Conservation (phyloP, 1,140 invertebrate genomes). For the Platyura marginata region DNA sequence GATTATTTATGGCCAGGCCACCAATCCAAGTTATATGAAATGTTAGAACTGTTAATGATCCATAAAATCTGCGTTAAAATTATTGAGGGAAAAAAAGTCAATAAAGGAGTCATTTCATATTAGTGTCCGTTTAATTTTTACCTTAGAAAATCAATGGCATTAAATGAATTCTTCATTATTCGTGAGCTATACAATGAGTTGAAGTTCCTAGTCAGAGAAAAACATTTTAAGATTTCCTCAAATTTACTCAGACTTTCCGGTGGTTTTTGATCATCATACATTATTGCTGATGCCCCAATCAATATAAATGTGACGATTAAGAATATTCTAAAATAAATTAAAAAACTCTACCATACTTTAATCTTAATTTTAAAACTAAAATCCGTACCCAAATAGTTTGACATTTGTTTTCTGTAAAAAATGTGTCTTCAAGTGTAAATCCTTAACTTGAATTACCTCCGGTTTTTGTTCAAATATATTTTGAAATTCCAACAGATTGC, state of each 20-base stretch:
- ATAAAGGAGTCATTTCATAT: no score
- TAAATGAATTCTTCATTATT: conserved; percentile 11
- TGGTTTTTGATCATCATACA: no score
- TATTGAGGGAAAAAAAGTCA: no score
- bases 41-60: conserved; percentile 15
- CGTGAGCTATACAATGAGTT: conserved; percentile 8
- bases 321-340: conserved; percentile 3
- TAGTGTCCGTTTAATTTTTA: no score
- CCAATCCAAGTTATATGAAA: conserved; percentile 23
- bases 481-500: conserved; percentile 10
- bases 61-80: conserved; percentile 11
- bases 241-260: no score
- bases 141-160: conserved; percentile 17
- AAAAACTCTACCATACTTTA: no score
- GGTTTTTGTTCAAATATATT: conserved; percentile 18
- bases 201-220: conserved; percentile 15
- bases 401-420: conserved; percentile 15
- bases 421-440: conserved; percentile 12
- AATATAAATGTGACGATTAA: conserved; percentile 12
- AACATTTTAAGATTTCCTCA: conserved; percentile 11
- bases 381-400: conserved; percentile 13
- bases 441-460: conserved; percentile 19
- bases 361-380: not conserved
- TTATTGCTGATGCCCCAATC: no score
- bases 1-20: conserved; percentile 21